Conservation (phyloP, 2,888 invertebrate species). For the Bursaphelenchus okinawaensis region DNA sequence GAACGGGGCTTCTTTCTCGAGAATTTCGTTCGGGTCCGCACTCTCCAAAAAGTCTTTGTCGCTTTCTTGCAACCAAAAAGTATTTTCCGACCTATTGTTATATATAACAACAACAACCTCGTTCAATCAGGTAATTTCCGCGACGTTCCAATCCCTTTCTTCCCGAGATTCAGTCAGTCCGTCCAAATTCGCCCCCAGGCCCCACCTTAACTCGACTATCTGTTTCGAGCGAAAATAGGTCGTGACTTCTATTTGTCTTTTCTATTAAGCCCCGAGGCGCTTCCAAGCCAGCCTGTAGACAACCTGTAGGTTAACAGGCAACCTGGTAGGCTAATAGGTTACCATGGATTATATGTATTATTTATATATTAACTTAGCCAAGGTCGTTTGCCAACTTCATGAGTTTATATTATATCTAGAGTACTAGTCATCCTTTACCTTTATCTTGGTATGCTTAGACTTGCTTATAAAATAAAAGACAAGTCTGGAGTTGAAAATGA, state of each 20-base stretch:
- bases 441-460: too few species aligned
- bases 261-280: not conserved
- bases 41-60: not conserved
- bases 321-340: too few species aligned
- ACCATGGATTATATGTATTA: too few species aligned
- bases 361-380: too few species aligned
- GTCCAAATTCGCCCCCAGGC: not conserved
- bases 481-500: too few species aligned
- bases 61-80: not conserved
- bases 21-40: not conserved
- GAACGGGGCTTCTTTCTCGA: not conserved
- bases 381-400: too few species aligned
- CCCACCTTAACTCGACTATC: not conserved
- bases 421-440: too few species aligned
- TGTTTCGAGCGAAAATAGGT: not conserved
- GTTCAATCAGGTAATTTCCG: constrained; percentile 12
- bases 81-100: not conserved
- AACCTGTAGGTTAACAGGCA: too few species aligned
- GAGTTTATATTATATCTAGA: too few species aligned
- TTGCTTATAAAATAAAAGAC: too few species aligned
- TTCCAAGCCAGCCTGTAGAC: not conserved
- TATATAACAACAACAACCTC: constrained; percentile 1
- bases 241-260: not conserved
- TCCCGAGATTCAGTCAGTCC: not conserved
- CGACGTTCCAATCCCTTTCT: not conserved